Base-by-base conservation (phyloP, 2,113 vertebrate species). In the Nansenia antarctica region DNA sequence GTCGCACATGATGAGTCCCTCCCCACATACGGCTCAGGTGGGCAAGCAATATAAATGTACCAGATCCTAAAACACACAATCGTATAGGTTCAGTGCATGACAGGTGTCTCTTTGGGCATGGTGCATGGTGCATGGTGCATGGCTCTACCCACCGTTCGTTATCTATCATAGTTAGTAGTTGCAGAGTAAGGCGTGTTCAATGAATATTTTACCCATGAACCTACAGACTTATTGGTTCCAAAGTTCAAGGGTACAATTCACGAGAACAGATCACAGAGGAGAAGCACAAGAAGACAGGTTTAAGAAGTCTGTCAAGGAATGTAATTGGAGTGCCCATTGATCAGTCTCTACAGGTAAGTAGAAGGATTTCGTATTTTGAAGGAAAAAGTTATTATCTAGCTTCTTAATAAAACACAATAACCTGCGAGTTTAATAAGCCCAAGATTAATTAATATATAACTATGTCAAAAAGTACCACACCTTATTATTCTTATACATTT, bases 1-100 rank as follows among this genome's bases (percentile, higher is more conserved):
- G 92, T 0, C 93, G 87, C 58, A 82, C 42, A 32, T 88, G 84
- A 5, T 15, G 77, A 37, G 80, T 85, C 74, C 92, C 90, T 65
- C 90, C 89, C 93, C 93, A 93, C 15, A 83, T 62, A 6, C 86
- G 88, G 80, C 93, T 94, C 54, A 94, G 87, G 76, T 93, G 91
- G 60, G 89, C 87, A 29, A 94, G 80, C 24, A 92, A 77, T 74
- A 95, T 81, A 82, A 94, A 94, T 1, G 92, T 92, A 14, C 90
- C 90, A 42, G 92, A 92, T 32, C 92, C 92, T 94, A 76, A 14
- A 42, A 65, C 35, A 75, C n/a, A 69, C 27, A 65, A n/a, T 27
- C 24, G 55, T 58, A 24, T 67, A 52, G 35, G 24, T 49, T 47
- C 31, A 66, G 14, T 5, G 12, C 26, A 7, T 62, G 29, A 42